Conservation (phyloP, 2,113 vertebrate species). For the Ranitomeya imitator region DNA sequence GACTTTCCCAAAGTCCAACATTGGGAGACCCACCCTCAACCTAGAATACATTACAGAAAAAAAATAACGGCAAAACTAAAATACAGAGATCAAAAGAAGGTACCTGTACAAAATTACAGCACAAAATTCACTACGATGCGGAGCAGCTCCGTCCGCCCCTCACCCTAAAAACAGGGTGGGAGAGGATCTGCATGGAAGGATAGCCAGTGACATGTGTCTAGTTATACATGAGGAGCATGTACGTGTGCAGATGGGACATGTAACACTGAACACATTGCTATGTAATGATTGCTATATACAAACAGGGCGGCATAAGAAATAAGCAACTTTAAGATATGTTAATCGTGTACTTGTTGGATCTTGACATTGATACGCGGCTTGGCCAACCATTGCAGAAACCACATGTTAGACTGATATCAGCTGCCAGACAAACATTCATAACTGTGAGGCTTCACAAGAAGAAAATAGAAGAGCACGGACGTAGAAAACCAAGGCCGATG, state of each 20-base stretch:
- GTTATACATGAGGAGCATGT: constrained; percentile 15
- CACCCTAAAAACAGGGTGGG: constrained; percentile 32
- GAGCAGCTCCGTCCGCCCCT: constrained; percentile 3
- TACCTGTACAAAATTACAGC: constrained; percentile 48
- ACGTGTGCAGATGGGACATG: background rate
- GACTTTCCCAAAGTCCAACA: constrained; percentile 25
- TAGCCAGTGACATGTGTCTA: constrained; percentile 19
- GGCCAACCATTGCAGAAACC: background rate
- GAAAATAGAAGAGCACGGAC: background rate
- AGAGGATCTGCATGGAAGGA: background rate
- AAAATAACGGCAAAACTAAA: constrained; percentile 24
- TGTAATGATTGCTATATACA: constrained; percentile 17
- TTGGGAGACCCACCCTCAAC: constrained; percentile 40
- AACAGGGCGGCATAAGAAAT: background rate
- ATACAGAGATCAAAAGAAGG: constrained; percentile 22
- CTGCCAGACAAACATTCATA: background rate
- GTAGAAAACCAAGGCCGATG: background rate
- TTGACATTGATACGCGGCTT: background rate
- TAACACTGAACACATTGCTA: background rate
- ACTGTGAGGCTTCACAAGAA: background rate
- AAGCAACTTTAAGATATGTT: background rate
- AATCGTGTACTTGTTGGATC: background rate
- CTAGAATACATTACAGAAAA: constrained; percentile 45
- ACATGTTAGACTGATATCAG: background rate
- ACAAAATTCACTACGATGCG: constrained; percentile 44